Evolutionary conservation across 2,888 invertebrate species (phyloP).

Genomic region (Thereva unica): DNA sequence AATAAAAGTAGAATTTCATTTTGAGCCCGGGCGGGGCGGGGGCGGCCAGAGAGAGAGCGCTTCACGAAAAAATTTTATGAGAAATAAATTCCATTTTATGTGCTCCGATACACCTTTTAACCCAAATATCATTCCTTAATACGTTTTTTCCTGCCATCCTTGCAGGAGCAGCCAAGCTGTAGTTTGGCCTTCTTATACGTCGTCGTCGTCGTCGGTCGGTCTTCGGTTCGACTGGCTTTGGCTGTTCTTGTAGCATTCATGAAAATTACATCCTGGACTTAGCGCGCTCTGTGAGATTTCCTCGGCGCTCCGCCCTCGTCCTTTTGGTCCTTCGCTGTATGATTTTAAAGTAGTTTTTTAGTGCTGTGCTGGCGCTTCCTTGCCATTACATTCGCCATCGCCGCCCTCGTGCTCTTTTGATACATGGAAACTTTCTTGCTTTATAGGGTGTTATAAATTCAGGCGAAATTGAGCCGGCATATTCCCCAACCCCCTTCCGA

Average conservation of each 20-base stretch:
- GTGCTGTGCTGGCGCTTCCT: conserved; percentile 29
- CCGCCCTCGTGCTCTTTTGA: conserved; percentile 10
- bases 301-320: conserved; percentile 9
- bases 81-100: conserved; percentile 47
- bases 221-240: conserved; percentile 22
- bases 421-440: conserved; percentile 28
- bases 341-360: conserved; percentile 35
- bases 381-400: conserved; percentile 11
- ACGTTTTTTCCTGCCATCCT: conserved; percentile 25
- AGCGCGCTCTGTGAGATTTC: conserved; percentile 23
- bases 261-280: conserved; percentile 36
- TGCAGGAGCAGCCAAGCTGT: conserved; percentile 14
- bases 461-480: conserved; percentile 30
- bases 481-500: conserved; percentile 3
- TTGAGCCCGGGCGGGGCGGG: conserved; percentile 13
- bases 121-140: conserved; percentile 42
- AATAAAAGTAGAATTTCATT: conserved; percentile 34
- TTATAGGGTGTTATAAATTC: conserved; percentile 26
- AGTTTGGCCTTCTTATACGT: conserved; percentile 11
- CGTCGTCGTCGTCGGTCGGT: conserved; percentile 5
- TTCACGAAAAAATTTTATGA: conserved; percentile 42
- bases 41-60: conserved; percentile 38
- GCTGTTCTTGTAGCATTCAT: conserved; percentile 25
- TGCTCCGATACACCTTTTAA: conserved; percentile 46
- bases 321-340: conserved; percentile 13